phyloP scores from a whole-genome alignment of 2,797 vertebrate genomes.

The Brachyalestes nurse region DNA sequence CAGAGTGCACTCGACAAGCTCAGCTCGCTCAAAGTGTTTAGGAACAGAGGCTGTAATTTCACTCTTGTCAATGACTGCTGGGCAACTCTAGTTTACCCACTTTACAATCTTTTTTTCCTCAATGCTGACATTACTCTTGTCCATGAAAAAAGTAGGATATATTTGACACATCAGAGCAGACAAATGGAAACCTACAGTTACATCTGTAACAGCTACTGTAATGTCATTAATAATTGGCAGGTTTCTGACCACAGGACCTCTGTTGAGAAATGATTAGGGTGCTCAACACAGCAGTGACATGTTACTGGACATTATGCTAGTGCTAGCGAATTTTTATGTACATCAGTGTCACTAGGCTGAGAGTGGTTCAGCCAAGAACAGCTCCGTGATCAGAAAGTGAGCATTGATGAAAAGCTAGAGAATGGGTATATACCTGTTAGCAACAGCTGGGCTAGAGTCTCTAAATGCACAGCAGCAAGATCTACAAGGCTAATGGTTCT shows the following conservation, averaged over 20 bases:
- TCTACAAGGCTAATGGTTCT: neutral
- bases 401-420: neutral
- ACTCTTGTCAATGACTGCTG: constrained; percentile 2
- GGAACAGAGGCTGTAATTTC: constrained; percentile 14
- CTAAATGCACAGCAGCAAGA: neutral
- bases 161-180: neutral
- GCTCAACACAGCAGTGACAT: neutral
- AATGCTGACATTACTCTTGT: neutral
- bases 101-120: neutral
- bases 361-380: neutral
- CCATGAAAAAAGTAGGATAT: neutral
- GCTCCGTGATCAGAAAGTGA: neutral
- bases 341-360: neutral
- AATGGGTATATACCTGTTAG: neutral
- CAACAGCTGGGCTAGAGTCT: neutral
- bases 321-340: neutral
- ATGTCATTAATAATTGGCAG: neutral
- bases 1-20: neutral
- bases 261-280: neutral
- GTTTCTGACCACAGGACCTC: neutral
- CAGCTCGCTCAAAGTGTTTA: constrained; percentile 11
- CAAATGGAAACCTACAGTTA: neutral
- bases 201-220: neutral
- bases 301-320: neutral
- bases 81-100: neutral